Evolutionary conservation across 2,888 invertebrate species (phyloP).

Genomic region (Podabrus alpinus): DNA sequence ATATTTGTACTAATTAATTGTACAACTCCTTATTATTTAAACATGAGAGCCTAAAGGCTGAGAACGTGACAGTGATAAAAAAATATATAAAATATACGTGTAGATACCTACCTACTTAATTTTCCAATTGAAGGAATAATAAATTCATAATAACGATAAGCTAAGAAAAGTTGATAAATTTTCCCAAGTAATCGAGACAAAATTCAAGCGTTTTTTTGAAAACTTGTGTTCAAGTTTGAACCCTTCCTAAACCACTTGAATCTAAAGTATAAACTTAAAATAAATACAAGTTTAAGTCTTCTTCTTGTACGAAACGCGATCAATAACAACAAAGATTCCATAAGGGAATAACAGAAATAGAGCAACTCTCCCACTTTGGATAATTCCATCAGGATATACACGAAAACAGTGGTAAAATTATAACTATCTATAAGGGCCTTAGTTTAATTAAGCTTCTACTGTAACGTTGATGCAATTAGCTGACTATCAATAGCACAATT

Average conservation of each 20-base stretch:
- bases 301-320: not conserved
- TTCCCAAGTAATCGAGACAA: not conserved
- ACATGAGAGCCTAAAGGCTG: too few relatives aligned
- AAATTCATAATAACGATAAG: not conserved
- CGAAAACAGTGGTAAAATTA: constrained; percentile 4
- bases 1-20: too few relatives aligned
- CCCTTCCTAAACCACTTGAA: not conserved
- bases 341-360: not conserved
- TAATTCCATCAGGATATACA: not conserved
- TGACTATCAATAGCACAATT: constrained; percentile 1
- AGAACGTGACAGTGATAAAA: too few relatives aligned
- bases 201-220: not conserved
- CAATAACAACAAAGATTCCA: constrained; percentile 3
- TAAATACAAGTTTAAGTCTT: not conserved
- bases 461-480: not conserved
- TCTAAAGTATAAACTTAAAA: constrained; percentile 2
- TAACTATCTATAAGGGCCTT: not conserved
- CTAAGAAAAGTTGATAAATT: too few relatives aligned
- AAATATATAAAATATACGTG: too few relatives aligned
- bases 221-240: not conserved
- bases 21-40: too few relatives aligned
- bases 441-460: not conserved
- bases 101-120: not conserved
- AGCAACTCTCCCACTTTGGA: not conserved
- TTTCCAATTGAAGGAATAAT: not conserved